Evolutionary conservation across 2,797 vertebrate species (phyloP).

Genomic region (Oreochromis mossambicus): DNA sequence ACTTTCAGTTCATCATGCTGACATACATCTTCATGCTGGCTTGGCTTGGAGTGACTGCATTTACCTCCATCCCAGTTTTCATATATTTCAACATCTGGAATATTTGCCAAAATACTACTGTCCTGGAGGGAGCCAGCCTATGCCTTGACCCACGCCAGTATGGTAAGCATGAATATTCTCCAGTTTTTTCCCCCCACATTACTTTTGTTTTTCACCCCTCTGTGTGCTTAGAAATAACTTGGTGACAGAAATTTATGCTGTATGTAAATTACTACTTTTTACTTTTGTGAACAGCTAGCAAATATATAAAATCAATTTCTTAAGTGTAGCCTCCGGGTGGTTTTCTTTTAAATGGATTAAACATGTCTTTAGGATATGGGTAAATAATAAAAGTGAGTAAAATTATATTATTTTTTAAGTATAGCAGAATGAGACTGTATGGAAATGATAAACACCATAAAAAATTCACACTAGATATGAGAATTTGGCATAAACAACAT

Average conservation of each 20-base stretch:
- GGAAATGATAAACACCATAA: neutral
- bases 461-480: neutral
- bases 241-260: neutral
- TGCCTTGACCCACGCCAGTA: constrained; percentile 97
- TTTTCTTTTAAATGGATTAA: neutral
- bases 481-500: neutral
- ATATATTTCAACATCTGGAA: constrained; percentile 99
- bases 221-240: neutral
- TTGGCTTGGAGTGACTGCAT: constrained; percentile 96
- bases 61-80: constrained; percentile 95
- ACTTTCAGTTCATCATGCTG: constrained; percentile 95
- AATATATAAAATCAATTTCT: neutral
- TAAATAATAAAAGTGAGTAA: neutral
- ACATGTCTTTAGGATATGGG: neutral
- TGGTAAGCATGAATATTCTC: constrained; percentile 71
- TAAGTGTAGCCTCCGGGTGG: neutral
- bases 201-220: neutral
- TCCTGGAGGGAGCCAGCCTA: constrained; percentile 84
- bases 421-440: neutral
- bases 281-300: fast-evolving
- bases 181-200: fast-evolving
- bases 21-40: constrained; percentile 99
- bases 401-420: neutral
- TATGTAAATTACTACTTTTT: neutral
- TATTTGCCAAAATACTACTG: constrained; percentile 91